These are phyloP conservation scores for Maniola jurtina DNA, from an alignment of 1,140 invertebrate genomes.

Conservation along the genomic window DNA sequence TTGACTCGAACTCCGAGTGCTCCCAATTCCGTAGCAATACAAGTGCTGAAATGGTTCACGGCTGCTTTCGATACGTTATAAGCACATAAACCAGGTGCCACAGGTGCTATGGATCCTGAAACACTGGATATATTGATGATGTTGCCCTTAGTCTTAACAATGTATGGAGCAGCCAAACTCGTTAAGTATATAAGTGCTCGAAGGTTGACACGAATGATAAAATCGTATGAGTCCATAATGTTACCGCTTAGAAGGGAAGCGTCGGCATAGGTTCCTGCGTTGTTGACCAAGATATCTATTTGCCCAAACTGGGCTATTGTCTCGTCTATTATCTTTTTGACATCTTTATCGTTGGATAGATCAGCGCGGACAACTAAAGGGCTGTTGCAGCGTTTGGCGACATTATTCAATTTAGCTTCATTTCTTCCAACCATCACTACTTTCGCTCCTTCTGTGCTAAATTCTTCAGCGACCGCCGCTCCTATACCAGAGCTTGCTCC, in stretches of 20 bases:
- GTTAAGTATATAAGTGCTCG: neutral
- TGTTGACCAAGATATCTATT: neutral
- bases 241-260: neutral
- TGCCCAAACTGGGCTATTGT: neutral
- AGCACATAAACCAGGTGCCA: neutral
- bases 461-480: neutral
- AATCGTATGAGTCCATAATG: neutral
- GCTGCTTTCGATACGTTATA: conserved; percentile 1
- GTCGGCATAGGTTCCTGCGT: neutral
- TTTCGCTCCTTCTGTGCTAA: neutral
- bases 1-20: neutral
- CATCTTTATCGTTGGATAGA: neutral
- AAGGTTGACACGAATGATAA: neutral
- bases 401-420: neutral
- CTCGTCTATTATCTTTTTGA: neutral
- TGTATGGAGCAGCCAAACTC: conserved; percentile 2
- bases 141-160: conserved; percentile 2
- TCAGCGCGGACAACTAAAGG: conserved; percentile 1
- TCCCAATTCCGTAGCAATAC: neutral
- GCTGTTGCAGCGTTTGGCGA: neutral
- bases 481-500: conserved; percentile 4
- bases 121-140: conserved; percentile 6
- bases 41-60: neutral
- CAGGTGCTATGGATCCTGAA: neutral
- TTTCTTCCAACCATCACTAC: neutral